These are phyloP conservation scores for Hormaphis cornu DNA, from an alignment of 1,140 invertebrate species.

Conservation along the genomic window DNA sequence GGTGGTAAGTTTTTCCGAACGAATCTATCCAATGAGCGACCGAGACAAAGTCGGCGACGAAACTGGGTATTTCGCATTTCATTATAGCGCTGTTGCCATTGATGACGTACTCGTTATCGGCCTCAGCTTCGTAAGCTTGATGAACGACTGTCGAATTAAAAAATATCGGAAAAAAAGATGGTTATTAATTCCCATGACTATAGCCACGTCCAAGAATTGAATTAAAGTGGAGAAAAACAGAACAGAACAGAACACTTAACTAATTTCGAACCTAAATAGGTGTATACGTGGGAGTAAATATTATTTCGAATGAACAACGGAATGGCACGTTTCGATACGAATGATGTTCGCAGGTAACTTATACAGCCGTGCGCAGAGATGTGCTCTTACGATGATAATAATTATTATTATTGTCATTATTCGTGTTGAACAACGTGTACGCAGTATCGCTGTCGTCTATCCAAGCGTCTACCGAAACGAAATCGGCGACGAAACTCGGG, in stretches of 20 bases:
- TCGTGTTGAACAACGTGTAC: not conserved
- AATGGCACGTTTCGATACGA: no score
- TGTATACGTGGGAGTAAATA: no score
- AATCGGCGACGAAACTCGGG: constrained; percentile 77
- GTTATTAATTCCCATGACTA: not conserved
- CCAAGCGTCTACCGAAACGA: constrained; percentile 75
- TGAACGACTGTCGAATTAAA: constrained; percentile 55
- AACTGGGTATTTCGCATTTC: constrained; percentile 78
- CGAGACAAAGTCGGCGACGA: constrained; percentile 73
- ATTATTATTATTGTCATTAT: not conserved
- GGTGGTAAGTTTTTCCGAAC: constrained; percentile 8
- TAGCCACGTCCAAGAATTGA: no score
- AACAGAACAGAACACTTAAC: no score
- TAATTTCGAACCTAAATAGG: no score
- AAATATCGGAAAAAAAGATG: not conserved
- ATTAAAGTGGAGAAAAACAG: no score
- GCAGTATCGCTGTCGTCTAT: not conserved
- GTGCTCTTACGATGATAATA: no score
- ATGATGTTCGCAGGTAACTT: no score
- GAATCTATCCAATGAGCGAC: constrained; percentile 68
- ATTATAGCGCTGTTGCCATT: constrained; percentile 74
- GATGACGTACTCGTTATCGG: constrained; percentile 77
- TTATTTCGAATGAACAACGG: no score
- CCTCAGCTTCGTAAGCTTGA: constrained; percentile 69
- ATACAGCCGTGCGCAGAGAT: no score